Conservation (phyloP, 2,113 vertebrate genomes). For the Lamprotornis superbus region DNA sequence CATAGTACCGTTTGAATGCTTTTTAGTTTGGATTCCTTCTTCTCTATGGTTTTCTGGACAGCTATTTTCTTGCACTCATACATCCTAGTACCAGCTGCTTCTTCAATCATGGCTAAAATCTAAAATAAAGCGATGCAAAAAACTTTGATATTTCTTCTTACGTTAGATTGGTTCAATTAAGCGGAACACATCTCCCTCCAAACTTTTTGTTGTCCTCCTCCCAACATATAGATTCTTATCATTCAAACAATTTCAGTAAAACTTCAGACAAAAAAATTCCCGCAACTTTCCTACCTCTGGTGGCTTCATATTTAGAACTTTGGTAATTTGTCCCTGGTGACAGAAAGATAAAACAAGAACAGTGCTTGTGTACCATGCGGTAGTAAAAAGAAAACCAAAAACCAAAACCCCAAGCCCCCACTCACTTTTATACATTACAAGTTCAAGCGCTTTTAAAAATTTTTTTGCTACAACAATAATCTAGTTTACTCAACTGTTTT, state of each 20-base stretch:
- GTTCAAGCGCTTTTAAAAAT: neutral
- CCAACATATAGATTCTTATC: neutral
- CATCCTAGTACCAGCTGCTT: constrained; percentile 96
- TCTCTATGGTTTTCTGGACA: constrained; percentile 93
- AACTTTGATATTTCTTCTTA: neutral
- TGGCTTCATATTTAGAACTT: constrained; percentile 98
- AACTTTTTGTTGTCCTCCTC: accelerated
- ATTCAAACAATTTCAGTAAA: neutral
- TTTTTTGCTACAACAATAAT: neutral
- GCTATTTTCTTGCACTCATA: constrained; percentile 91
- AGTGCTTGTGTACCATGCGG: neutral
- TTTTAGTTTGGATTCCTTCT: constrained; percentile 91
- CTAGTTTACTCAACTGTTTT: neutral
- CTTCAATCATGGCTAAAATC: constrained; percentile 96
- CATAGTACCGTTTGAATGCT: constrained; percentile 83
- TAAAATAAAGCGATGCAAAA: constrained; percentile 33
- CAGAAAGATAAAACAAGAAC: constrained; percentile 8
- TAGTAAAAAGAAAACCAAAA: neutral
- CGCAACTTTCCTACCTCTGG: constrained; percentile 82
- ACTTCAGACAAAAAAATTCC: neutral
- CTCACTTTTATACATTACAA: neutral
- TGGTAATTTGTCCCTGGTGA: constrained; percentile 92
- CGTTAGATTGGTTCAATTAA: neutral
- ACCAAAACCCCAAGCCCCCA: neutral
- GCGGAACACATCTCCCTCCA: neutral